phyloP scores from a whole-genome alignment of 2,113 vertebrate genomes.

The Steatornis caripensis region DNA sequence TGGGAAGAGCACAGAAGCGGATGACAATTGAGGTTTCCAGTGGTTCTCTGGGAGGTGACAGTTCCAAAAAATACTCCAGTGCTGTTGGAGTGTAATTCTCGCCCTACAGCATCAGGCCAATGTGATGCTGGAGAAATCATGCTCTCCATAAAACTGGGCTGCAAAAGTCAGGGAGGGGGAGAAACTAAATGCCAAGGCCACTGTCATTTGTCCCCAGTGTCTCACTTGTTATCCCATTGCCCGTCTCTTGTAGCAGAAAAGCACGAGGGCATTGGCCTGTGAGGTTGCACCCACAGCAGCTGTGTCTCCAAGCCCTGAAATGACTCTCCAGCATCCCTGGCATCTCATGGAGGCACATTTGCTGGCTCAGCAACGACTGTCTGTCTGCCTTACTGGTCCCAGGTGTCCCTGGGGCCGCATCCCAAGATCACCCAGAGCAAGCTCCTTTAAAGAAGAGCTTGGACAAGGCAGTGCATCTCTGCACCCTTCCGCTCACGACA shows the following conservation, averaged over 20 bases:
- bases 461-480: neutral
- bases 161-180: neutral
- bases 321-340: neutral
- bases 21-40: neutral
- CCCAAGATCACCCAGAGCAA: neutral
- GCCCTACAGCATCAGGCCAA: neutral
- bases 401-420: neutral
- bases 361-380: neutral
- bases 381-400: neutral
- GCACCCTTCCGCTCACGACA: rapidly evolving
- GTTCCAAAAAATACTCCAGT: neutral
- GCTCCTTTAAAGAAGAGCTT: neutral
- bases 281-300: neutral
- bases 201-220: neutral
- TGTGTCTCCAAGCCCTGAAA: neutral
- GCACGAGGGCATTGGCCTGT: neutral
- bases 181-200: neutral
- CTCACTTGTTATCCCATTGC: neutral
- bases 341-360: neutral
- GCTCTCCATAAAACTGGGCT: neutral
- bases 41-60: neutral
- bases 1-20: neutral
- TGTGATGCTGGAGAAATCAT: neutral
- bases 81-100: neutral
- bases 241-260: neutral